Percentiles rank a stretch among this genome's conserved stretches.
phyloP scores from a whole-genome alignment of 2,797 vertebrate genomes.

The Scomberomorus guttatus region DNA sequence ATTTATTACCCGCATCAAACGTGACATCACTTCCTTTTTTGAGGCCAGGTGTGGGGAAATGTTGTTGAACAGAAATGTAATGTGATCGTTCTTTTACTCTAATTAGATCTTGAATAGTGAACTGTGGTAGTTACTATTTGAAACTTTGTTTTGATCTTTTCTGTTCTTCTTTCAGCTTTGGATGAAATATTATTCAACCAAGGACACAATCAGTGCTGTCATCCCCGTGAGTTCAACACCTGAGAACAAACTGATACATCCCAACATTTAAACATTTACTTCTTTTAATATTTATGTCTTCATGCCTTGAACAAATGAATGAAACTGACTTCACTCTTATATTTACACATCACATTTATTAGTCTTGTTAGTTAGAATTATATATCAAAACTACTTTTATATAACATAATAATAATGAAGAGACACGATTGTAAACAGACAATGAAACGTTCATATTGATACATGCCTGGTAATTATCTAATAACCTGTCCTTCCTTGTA shows the following conservation, averaged over 20 bases:
- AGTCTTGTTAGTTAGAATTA: not conserved
- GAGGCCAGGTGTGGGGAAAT: too few relatives aligned
- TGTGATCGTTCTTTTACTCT: not conserved
- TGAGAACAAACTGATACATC: not conserved
- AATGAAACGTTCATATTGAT: not conserved
- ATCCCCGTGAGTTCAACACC: constrained; percentile 91
- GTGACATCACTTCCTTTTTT: too few relatives aligned
- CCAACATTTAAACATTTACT: not conserved
- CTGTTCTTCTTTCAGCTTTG: constrained; percentile 87
- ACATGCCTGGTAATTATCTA: not conserved
- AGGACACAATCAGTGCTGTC: constrained; percentile 93
- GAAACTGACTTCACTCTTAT: not conserved
- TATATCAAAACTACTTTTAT: not conserved
- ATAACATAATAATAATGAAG: not conserved
- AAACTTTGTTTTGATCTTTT: not conserved
- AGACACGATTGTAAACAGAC: too few relatives aligned
- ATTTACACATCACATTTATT: not conserved
- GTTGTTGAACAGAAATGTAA: too few relatives aligned
- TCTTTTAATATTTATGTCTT: not conserved
- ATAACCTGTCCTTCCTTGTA: not conserved
- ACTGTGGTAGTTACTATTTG: not conserved
- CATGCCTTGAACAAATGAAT: not conserved
- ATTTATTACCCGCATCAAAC: too few relatives aligned
- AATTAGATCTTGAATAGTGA: not conserved
- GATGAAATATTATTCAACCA: constrained; percentile 92